Evolutionary conservation across 2,113 vertebrate genomes (phyloP).

Genomic region (Dromaius novaehollandiae): DNA sequence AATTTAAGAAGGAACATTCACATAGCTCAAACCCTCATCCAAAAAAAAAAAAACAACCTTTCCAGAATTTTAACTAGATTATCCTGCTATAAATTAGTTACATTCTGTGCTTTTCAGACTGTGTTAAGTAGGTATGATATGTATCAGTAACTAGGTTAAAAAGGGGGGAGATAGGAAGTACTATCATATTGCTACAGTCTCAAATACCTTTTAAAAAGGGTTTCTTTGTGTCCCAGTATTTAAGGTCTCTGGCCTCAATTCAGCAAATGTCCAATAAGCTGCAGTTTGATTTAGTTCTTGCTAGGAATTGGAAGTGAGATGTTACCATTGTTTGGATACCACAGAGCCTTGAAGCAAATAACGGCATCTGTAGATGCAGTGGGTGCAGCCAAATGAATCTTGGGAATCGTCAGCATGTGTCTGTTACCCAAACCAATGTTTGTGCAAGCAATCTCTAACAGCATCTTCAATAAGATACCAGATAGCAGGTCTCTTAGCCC

Average conservation of each 20-base stretch:
- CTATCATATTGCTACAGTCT: conserved; percentile 8
- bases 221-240: conserved; percentile 56
- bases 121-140: neutral
- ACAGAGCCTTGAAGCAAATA: conserved; percentile 40
- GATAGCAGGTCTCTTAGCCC: conserved; percentile 35
- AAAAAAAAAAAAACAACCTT: neutral
- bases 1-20: conserved; percentile 21
- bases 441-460: conserved; percentile 23
- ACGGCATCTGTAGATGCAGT: conserved; percentile 13
- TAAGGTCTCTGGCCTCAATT: conserved; percentile 53
- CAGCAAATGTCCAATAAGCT: conserved; percentile 43
- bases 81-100: neutral
- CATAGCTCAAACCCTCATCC: neutral
- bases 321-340: conserved; percentile 50
- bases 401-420: conserved; percentile 53
- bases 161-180: neutral
- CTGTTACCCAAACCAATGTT: conserved; percentile 6
- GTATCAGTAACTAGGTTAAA: neutral
- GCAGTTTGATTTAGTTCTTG: conserved; percentile 45
- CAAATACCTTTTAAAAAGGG: conserved; percentile 39
- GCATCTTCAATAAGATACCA: conserved; percentile 45
- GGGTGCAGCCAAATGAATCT: conserved; percentile 55
- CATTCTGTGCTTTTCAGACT: neutral
- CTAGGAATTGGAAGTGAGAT: conserved; percentile 41
- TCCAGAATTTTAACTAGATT: conserved; percentile 9